Evolutionary conservation across 2,113 vertebrate species (phyloP), one percentile per base, ranked within the genome.

Genomic region (Cranoglanis bouderius): DNA sequence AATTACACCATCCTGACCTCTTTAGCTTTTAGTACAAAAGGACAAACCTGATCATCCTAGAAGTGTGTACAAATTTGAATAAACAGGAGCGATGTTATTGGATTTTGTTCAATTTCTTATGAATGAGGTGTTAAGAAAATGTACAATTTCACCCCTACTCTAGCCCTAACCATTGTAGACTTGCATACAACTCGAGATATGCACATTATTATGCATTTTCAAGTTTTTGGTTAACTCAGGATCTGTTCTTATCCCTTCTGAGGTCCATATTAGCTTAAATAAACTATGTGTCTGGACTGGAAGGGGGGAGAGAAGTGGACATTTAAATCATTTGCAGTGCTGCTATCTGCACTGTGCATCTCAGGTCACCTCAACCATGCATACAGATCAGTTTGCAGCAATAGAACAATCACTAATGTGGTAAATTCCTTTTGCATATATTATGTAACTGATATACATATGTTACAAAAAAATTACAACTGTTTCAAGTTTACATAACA

Each of bases 271-370:
- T 49, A 75, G 24, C 14, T 63, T 78, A 86, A 83, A 82, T 14
- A 29, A 32, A 59, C 78, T 24, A 88, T 78, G 67, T n/a, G 35
- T 74, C 53, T 82, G 35, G 51, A 53, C 13, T 85, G 38, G 59
- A 43, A 83, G 75, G 55, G 21, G 38, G 10, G 67, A 55, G 5
- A 67, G 2, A 63, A 51, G 51, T 35, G 78, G 21, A 43, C 19
- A 32, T 75, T 90, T 24, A 88, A 67, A 84, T 38, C 0, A 32
- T 61, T 85, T 81, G 72, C 77, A 70, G 13, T 29, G 57, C 81
- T 67, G 77, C 67, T 26, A 86, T 81, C 57, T 32, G 26, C 26
- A 80, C 1, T 61, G 57, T 61, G n/a, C 53, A 82, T 40, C 63
- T 43, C 70, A 77, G 74, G 74, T 75, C 59, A 85, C 61, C 74